A percentile compares a stretch with the other conserved stretches of the same genome.
Conservation (phyloP, 2,113 vertebrate species). For the Agelaius tricolor region DNA sequence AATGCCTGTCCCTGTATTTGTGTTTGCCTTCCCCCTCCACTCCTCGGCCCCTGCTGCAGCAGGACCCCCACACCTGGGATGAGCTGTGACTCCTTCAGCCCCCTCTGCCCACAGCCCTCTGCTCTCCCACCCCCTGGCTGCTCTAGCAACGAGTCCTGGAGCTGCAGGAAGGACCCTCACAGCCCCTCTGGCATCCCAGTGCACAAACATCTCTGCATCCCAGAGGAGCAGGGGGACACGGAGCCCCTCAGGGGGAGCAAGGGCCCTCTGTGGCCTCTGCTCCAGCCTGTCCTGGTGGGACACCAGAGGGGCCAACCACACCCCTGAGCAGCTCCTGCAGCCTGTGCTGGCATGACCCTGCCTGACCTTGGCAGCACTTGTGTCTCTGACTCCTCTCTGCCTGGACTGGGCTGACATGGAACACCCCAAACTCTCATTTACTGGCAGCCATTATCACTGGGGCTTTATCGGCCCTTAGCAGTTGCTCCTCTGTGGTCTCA, state of each 20-base stretch:
- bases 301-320: background rate
- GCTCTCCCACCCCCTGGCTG: background rate
- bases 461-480: background rate
- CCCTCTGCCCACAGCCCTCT: background rate
- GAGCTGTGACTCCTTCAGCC: background rate
- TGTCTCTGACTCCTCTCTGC: background rate
- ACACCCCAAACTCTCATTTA: background rate
- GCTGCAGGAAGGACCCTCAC: background rate
- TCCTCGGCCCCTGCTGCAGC: background rate
- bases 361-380: background rate
- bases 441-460: background rate
- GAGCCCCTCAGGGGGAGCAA: background rate
- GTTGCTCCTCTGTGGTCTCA: slow-evolving; percentile 26
- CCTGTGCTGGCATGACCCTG: background rate
- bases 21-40: background rate
- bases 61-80: background rate
- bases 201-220: background rate
- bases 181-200: background rate
- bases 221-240: background rate
- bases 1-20: background rate
- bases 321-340: background rate
- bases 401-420: background rate
- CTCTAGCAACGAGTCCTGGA: background rate
- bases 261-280: background rate
- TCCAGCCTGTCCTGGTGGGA: background rate